phyloP scores from a whole-genome alignment of 2,888 invertebrate species.

The Chamaedrilus cognettii region DNA sequence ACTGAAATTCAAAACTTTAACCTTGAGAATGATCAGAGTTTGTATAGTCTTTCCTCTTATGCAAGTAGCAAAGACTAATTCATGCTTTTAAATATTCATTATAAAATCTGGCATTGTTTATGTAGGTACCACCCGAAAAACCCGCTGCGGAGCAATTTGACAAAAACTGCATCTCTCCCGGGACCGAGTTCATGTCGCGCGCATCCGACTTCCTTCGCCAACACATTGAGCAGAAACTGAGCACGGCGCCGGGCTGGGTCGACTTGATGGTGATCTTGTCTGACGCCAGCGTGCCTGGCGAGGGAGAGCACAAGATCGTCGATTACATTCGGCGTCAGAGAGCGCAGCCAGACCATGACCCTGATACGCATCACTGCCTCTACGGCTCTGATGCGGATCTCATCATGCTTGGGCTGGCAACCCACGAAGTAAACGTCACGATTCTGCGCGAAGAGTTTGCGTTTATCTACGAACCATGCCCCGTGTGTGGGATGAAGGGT shows the following conservation, averaged over 20 bases:
- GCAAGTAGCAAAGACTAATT: no score
- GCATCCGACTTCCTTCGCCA: constrained; percentile 76
- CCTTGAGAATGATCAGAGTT: no score
- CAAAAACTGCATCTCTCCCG: constrained; percentile 99
- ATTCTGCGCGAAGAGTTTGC: constrained; percentile 65
- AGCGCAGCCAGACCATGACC: constrained; percentile 65
- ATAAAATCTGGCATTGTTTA: no score
- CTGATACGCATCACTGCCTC: constrained; percentile 95
- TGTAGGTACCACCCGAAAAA: constrained; percentile 70
- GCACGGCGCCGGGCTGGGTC: constrained; percentile 94
- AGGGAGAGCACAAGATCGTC: constrained; percentile 98
- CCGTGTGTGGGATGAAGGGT: constrained; percentile 79
- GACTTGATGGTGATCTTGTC: constrained; percentile 89
- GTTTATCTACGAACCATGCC: constrained; percentile 90
- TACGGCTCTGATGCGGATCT: constrained; percentile 99
- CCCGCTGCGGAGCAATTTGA: constrained; percentile 94
- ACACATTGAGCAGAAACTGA: constrained; percentile 86
- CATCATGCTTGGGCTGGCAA: constrained; percentile 92
- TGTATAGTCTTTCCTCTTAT: no score
- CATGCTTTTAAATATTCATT: no score
- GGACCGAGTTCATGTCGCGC: constrained; percentile 97
- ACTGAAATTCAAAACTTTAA: no score
- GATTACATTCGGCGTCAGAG: constrained; percentile 92
- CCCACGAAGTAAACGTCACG: constrained; percentile 98
- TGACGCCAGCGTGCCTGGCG: constrained; percentile 84